phyloP scores from a whole-genome alignment of 2,113 vertebrate species.

The Gopherus flavomarginatus region DNA sequence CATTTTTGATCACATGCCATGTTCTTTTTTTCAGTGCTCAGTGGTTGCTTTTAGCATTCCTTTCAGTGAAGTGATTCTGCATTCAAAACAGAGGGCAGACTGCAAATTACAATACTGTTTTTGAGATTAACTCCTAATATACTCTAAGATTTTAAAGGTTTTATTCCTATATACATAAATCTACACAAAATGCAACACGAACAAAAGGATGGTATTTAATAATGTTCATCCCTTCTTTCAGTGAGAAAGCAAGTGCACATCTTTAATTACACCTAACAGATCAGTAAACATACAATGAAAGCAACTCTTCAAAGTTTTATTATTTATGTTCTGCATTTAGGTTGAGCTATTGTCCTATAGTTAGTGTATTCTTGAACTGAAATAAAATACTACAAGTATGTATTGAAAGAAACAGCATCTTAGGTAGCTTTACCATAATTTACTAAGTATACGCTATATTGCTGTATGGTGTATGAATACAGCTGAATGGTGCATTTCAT shows the following conservation, averaged over 20 bases:
- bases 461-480: neutral
- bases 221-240: conserved; percentile 12
- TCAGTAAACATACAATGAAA: neutral
- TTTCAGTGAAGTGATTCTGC: neutral
- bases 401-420: neutral
- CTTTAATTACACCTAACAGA: neutral
- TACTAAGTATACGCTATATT: neutral
- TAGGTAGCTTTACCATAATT: conserved; percentile 17
- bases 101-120: neutral
- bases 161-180: neutral
- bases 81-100: neutral
- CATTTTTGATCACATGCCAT: neutral
- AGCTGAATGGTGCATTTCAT: neutral
- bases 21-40: neutral
- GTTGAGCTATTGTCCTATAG: neutral
- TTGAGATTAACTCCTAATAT: neutral
- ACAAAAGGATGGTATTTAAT: neutral
- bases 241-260: neutral
- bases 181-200: neutral
- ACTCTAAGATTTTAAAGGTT: neutral
- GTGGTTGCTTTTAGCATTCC: neutral
- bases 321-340: neutral
- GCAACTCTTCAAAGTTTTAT: neutral
- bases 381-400: neutral
- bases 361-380: neutral